Percentiles rank a stretch among this genome's conserved stretches.
Evolutionary conservation across 2,113 vertebrate genomes (phyloP).

Genomic region (Pleuronectes platessa): DNA sequence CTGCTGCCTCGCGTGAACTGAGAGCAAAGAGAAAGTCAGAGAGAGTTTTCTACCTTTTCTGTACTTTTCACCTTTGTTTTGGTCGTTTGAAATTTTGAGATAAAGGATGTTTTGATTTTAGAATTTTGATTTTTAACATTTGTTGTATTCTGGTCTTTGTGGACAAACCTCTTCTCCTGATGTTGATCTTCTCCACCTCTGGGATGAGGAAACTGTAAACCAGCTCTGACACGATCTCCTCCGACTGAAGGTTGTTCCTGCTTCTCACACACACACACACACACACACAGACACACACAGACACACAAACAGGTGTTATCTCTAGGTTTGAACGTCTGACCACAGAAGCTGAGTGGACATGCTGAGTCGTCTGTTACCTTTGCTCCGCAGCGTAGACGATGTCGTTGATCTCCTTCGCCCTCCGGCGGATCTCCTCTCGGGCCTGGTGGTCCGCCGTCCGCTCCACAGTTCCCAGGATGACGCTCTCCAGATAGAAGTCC

Average conservation of each 20-base stretch:
- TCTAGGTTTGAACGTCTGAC: neutral
- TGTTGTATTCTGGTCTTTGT: neutral
- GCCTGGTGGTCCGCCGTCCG: conserved; percentile 88
- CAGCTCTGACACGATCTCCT: conserved; percentile 94
- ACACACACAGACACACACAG: conserved; percentile 39
- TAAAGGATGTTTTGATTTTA: too few relatives aligned
- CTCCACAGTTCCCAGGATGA: conserved; percentile 85
- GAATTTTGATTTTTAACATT: too few relatives aligned
- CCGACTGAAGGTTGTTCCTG: conserved; percentile 85
- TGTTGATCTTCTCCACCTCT: conserved; percentile 85
- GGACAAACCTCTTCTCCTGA: conserved; percentile 88
- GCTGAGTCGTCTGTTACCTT: conserved; percentile 72
- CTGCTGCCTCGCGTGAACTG: conserved; percentile 88
- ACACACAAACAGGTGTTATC: conserved; percentile 34
- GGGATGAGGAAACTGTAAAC: conserved; percentile 94
- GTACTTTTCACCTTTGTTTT: neutral
- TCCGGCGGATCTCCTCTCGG: conserved; percentile 87
- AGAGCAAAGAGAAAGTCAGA: neutral
- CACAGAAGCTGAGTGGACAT: neutral
- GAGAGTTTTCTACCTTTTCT: neutral
- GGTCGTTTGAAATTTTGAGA: too few relatives aligned
- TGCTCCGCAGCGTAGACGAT: conserved; percentile 88
- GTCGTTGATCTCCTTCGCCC: conserved; percentile 88
- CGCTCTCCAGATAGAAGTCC: conserved; percentile 92
- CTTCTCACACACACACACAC: conserved; percentile 72